Evolutionary conservation across 2,888 invertebrate species (phyloP), one percentile per base, ranked within the genome.

Genomic region (Oeneis ivallda): DNA sequence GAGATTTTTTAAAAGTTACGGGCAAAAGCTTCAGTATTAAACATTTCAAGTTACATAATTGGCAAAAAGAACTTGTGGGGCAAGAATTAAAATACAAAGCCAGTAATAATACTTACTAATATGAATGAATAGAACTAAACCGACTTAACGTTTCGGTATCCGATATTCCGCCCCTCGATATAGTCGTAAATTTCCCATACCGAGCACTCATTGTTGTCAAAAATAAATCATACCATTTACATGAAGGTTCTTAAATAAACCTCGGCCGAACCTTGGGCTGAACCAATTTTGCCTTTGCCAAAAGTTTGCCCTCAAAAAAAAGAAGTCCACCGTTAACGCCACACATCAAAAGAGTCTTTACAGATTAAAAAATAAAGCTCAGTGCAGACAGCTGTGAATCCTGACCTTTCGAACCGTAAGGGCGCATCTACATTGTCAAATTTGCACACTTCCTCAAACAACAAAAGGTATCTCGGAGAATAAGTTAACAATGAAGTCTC

Each of bases 131-230:
- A n/a, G n/a, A 66, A 54, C 13, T 39, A 13, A 56, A 39, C 56
- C 19, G 8, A 49, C 41, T 17, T 54, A 62, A 43, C 45, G 62
- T 62, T 62, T 53, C 70, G 69, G 67, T 70, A 71, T 69, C 68
- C 69, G 67, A 74, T 71, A 72, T 70, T 64, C 80, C 84, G 85
- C 87, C 88, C 88, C 83, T 87, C 75, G 75, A 76, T 76, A 81
- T 79, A 74, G 74, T 86, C 89, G 85, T 90, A 90, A 89, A 91
- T 89, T 89, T 91, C 90, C 89, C 91, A 90, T 87, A 88, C 84
- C 76, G 75, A 76, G 72, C 75, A 79, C 76, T 80, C 78, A 86
- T 87, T 87, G 87, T 87, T 89, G 89, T 88, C 85, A 82, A 82
- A 85, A 88, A 89, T 91, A 90, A 90, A 89, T 89, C 89, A 91